Base-by-base conservation (phyloP, 1,140 invertebrate species). In the Drosophila athabasca region DNA sequence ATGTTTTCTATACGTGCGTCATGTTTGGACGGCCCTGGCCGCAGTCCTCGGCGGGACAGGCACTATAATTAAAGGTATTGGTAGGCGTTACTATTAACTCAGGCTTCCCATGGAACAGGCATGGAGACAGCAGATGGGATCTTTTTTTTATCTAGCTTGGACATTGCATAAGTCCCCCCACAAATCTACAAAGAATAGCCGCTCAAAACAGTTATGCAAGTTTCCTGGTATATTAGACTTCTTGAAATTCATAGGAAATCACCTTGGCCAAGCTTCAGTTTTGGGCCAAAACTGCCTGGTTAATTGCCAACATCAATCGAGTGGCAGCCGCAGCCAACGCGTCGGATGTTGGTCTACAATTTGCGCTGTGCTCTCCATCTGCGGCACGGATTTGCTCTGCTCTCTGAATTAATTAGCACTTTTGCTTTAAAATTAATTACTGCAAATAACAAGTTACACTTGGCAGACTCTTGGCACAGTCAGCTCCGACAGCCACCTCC, bases 1-100 rank as follows among this genome's bases (percentile, higher is more conserved):
- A 88, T 88, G 84, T 88, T 88, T 88, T 88, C 83, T 88, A 83
- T 88, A 88, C 83, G 83, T 88, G 83, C 79, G 83, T 88, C 83
- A 82, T 79, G 83, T 87, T 87, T 88, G 71, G 55, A 53, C 49
- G 51, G 22, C 62, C 79, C 62, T 59, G 62, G 60, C 24, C 53
- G 74, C 64, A 45, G 55, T 62, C 74, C 81, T 57, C 59, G 62
- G 72, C 73, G 58, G 65, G 61, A 51, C 62, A 62, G 62, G 66
- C 64, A 82, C 83, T 88, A 88, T 88, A 88, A 88, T 88, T 88
- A 88, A 83, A 88, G 79, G 84, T 88, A 88, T 88, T 88, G 84
- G 76, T 76, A 79, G 83, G 83, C 83, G 83, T 88, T 83, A 88
- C 83, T 88, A 88, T 88, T 88, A 84, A 79, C 83, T 83, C 76